Evolutionary conservation across 2,888 invertebrate species (phyloP), one percentile per base, ranked within the genome.

Genomic region (Nymphalis polychloros): DNA sequence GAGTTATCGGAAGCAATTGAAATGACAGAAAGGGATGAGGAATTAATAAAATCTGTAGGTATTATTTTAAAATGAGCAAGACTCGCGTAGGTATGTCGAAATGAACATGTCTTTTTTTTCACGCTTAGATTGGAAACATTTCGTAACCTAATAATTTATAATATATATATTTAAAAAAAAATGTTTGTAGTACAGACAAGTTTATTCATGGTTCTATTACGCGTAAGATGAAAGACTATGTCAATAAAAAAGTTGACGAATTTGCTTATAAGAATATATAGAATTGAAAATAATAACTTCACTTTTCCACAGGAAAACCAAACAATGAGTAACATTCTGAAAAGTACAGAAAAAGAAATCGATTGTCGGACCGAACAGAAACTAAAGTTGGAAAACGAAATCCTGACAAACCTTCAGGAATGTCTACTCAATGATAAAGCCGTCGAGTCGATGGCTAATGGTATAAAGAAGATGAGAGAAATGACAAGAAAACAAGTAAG

Each of bases 351-450:
- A 48, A 89, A 89, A 52, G 90, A 92, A 17, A 74, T 79, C 8
- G 94, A 95, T 17, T 93, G 92, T 69, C 87, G 94, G 61, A 75
- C 78, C 0, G 86, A 84, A n/a, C 86, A 89, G 59, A 96, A 95
- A 80, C 78, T 90, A 17, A 87, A 90, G 52, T 73, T 95, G 59
- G 97, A 97, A 81, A 95, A 95, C 68, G 87, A 93, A 57, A 94
- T 96, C 46, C 79, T 96, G 8, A 81, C 85, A 23, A 93, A 94
- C 68, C 86, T 96, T 1, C 95, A 96, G 77, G 95, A 95, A 16
- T 95, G 95, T 78, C 82, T 95, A 7, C 93, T 95, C 7, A 94
- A 95, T 55, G 95, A 96, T 76, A 96, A 96, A 78, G 94, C 95
- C 0, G 94, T 95, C 6, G 86, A 94, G 81, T 86, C 85, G 1